Percentiles rank a stretch among this genome's conserved stretches.
These are phyloP conservation scores for Enteromius unitaeniatus DNA, from an alignment of 2,797 vertebrate genomes.

Conservation along the genomic window DNA sequence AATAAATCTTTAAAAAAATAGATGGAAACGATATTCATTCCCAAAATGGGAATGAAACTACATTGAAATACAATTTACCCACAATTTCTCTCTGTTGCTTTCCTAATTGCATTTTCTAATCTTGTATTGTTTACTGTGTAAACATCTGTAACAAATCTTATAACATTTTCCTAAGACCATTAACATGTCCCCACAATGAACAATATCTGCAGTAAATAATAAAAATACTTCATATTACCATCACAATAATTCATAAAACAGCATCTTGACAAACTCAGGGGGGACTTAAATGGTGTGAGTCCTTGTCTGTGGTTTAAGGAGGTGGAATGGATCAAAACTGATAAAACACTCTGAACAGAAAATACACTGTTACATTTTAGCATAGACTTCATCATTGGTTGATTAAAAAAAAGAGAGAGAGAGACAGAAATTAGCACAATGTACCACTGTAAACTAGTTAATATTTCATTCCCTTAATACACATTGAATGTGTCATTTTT, in stretches of 20 bases:
- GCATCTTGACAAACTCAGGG: not conserved
- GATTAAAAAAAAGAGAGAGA: not conserved
- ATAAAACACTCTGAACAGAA: slow-evolving; percentile 17
- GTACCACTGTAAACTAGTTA: slow-evolving; percentile 4
- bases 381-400: not conserved
- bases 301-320: slow-evolving; percentile 1
- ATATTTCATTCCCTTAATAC: slow-evolving; percentile 5
- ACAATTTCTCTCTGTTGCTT: slow-evolving; percentile 15
- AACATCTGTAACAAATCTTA: slow-evolving; percentile 4
- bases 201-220: not conserved
- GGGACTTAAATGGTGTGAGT: not conserved
- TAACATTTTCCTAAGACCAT: slow-evolving; percentile 18
- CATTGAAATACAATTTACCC: slow-evolving; percentile 34
- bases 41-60: slow-evolving; percentile 58
- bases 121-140: slow-evolving; percentile 18
- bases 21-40: slow-evolving; percentile 51
- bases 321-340: not conserved
- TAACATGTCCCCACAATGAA: slow-evolving; percentile 8
- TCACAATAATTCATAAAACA: slow-evolving; percentile 6
- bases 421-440: not conserved
- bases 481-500: not conserved
- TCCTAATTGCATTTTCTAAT: slow-evolving; percentile 27
- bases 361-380: slow-evolving; percentile 10
- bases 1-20: not conserved
- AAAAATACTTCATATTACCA: slow-evolving; percentile 5